These are phyloP conservation scores for Andrena praecox DNA, from an alignment of 2,888 invertebrate species.

Conservation along the genomic window DNA sequence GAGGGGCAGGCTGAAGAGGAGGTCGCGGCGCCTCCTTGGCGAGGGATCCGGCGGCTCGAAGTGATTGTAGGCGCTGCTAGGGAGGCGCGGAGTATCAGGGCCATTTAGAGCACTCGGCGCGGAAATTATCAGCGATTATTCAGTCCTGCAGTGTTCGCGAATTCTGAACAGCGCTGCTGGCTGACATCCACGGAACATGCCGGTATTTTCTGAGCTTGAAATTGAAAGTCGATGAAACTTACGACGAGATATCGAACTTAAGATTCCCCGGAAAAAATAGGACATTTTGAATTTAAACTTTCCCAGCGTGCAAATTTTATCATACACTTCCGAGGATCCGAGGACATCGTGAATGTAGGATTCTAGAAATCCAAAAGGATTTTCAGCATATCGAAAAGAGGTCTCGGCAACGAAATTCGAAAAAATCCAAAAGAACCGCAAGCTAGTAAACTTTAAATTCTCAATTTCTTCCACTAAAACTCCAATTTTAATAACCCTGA, in stretches of 20 bases:
- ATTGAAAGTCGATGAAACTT: neutral
- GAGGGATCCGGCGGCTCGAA: neutral
- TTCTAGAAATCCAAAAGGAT: neutral
- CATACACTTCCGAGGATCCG: neutral
- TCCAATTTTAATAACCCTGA: neutral
- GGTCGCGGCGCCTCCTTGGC: neutral
- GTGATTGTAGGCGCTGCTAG: neutral
- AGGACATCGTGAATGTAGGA: neutral
- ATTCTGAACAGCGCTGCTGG: too few species aligned
- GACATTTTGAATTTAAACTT: neutral
- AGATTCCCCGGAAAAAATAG: neutral
- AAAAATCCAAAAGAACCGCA: neutral
- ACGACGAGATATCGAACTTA: neutral
- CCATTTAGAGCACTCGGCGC: too few species aligned
- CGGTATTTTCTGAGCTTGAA: neutral
- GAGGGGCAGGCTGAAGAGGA: neutral
- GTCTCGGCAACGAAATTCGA: neutral
- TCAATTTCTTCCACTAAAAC: neutral
- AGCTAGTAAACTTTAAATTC: neutral
- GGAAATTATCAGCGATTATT: too few species aligned
- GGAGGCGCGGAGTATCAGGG: too few species aligned
- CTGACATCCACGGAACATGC: too few species aligned
- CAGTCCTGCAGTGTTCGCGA: too few species aligned
- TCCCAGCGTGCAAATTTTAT: too few species aligned
- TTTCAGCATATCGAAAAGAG: neutral